Evolutionary conservation across 2,113 vertebrate species (phyloP).

Genomic region (Podarcis raffonei): DNA sequence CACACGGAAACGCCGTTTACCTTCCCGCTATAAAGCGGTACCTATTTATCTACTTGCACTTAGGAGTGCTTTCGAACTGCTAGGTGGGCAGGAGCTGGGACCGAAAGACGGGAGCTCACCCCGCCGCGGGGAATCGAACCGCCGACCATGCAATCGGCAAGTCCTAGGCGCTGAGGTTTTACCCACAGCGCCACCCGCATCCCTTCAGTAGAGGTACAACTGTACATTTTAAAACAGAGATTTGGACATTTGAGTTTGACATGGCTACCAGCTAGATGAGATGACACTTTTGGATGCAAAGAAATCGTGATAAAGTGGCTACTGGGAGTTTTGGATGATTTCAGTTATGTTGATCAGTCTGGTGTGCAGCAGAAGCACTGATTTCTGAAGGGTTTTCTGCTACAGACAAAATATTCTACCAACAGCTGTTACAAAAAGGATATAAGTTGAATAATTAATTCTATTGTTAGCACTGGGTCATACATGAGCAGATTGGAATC

Average conservation of each 20-base stretch:
- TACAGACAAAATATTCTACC: background rate
- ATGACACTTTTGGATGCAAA: conserved; percentile 31
- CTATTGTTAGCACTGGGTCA: background rate
- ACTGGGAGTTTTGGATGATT: conserved; percentile 46
- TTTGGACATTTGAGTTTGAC: conserved; percentile 20
- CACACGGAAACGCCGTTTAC: no score
- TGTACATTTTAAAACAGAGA: conserved; percentile 38
- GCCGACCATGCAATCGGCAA: no score
- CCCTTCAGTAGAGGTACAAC: no score
- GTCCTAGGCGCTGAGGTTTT: no score
- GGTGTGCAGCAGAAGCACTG: conserved; percentile 10
- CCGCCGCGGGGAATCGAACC: no score
- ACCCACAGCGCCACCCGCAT: no score
- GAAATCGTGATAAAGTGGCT: conserved; percentile 49
- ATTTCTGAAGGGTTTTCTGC: conserved; percentile 21
- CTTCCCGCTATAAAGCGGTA: no score
- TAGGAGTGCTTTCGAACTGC: no score
- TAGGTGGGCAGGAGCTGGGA: no score
- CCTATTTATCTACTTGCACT: no score
- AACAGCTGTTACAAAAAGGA: background rate
- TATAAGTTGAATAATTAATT: conserved; percentile 8
- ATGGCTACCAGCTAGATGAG: fast-evolving
- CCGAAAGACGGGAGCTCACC: no score
- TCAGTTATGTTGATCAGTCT: conserved; percentile 38
- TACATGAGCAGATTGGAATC: background rate